These are phyloP conservation scores for Cepaea nemoralis DNA, from an alignment of 1,140 invertebrate species.

Conservation along the genomic window DNA sequence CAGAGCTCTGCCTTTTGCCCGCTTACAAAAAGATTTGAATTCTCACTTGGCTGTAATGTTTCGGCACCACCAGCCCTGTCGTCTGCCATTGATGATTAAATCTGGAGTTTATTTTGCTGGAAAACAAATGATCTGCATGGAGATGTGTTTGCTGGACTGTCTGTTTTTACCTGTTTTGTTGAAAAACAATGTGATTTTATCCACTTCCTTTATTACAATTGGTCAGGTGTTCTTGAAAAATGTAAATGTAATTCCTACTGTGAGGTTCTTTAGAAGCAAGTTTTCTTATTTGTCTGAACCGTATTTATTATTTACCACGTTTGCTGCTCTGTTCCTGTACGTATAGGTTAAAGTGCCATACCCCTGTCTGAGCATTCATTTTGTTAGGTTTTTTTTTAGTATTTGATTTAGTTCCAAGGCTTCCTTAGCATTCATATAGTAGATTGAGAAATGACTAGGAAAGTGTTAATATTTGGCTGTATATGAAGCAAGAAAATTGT, in stretches of 20 bases:
- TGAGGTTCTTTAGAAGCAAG: neutral
- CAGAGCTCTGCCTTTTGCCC: conserved; percentile 86
- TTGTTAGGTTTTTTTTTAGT: too few relatives aligned
- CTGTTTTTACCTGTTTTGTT: neutral
- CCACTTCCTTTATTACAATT: neutral
- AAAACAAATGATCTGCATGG: neutral
- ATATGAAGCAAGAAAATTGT: too few relatives aligned
- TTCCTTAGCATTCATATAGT: too few relatives aligned
- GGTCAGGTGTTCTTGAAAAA: neutral
- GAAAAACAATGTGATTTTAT: neutral
- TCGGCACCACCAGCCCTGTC: conserved; percentile 7
- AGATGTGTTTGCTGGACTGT: neutral
- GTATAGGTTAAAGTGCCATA: too few relatives aligned
- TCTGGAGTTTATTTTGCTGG: neutral
- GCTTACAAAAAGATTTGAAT: conserved; percentile 75
- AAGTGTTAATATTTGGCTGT: too few relatives aligned
- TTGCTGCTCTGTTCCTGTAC: too few relatives aligned
- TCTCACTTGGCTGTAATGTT: neutral
- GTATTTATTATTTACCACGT: too few relatives aligned
- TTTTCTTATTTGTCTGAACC: too few relatives aligned
- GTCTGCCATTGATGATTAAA: conserved; percentile 9
- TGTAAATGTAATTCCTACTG: neutral
- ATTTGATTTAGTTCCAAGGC: too few relatives aligned
- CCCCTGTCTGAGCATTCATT: too few relatives aligned
- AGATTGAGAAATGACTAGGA: too few relatives aligned